Evolutionary conservation across 2,113 vertebrate species (phyloP), one percentile per base, ranked within the genome.

Genomic region (Epinephelus cyanopodus): DNA sequence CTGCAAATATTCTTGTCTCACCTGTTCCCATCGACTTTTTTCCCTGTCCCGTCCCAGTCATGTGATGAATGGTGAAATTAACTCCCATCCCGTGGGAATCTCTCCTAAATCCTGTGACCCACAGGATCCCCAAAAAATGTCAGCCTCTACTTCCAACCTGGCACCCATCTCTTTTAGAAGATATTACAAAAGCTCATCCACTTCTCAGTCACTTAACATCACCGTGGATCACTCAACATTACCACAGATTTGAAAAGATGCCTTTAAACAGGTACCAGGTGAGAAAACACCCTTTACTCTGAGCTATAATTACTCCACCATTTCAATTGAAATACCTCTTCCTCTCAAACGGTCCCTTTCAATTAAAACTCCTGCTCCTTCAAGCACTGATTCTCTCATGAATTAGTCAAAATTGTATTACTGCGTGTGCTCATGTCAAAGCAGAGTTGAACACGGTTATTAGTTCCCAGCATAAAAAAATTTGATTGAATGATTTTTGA

Each of bases 291-390:
- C 68, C 33, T 79, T 56, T 42, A 64, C 37, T 77, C 63, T 64
- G 77, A 71, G 81, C 81, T 88, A 64, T 89, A 89, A 90, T 92
- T 90, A 92, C 68, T 75, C 79, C 75, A 71, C 66, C 69, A 77
- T 80, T 68, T 87, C 68, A 71, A 64, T 90, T 86, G 73, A 81
- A 84, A 60, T 48, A 62, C 73, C 82, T 79, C 47, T 58, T 72
- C 63, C 53, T 67, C 45, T 69, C 25, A 65, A 80, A 74, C 21
- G 29, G 29, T 29, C 4, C 29, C n/a, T 25, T 58, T 58, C 73
- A 88, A 81, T 88, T 89, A 70, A 87, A 88, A 88, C 82, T 84
- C 90, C 81, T 79, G 18, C 25, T 48, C 15, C 63, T 78, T 50
- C 11, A 3, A 77, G 33, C 10, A 18, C 19, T 27, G 25, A 81